Percentiles rank a stretch among this genome's conserved stretches.
Evolutionary conservation across 2,113 vertebrate genomes (phyloP).

Genomic region (Nannospalax galili): DNA sequence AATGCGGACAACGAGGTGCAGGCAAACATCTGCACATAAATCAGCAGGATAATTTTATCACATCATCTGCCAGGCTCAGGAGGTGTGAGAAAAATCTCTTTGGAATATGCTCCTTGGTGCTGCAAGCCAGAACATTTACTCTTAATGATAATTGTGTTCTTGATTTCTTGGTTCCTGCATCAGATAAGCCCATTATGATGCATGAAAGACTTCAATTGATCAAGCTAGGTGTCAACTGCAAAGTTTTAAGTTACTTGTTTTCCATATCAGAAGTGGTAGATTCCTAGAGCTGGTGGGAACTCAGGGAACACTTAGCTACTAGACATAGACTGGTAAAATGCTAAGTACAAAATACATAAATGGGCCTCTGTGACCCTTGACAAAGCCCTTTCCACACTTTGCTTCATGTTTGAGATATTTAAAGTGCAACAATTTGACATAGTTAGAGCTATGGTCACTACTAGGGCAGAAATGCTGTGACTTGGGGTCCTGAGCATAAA

Average conservation of each 20-base stretch:
- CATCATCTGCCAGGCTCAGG: constrained; percentile 14
- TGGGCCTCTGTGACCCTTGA: neutral
- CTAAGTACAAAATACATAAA: neutral
- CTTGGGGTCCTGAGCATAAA: neutral
- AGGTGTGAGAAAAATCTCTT: constrained; percentile 37
- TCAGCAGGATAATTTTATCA: constrained; percentile 57
- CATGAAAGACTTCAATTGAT: neutral
- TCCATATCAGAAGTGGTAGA: neutral
- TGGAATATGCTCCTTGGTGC: constrained; percentile 44
- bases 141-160: constrained; percentile 47
- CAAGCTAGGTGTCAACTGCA: neutral
- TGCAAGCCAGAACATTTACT: neutral
- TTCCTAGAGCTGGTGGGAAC: neutral
- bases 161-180: constrained; percentile 37
- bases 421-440: neutral
- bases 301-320: neutral
- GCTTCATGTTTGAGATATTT: neutral
- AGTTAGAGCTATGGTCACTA: neutral
- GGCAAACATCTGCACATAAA: constrained; percentile 61
- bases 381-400: neutral
- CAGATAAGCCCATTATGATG: neutral
- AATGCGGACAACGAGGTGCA: constrained; percentile 39
- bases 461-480: neutral
- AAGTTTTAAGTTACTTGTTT: neutral
- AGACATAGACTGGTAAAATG: neutral